A percentile compares a stretch with the other conserved stretches of the same genome.
These are phyloP conservation scores for Acanthosepion pharaonis DNA, from an alignment of 2,888 invertebrate genomes.

Conservation along the genomic window DNA sequence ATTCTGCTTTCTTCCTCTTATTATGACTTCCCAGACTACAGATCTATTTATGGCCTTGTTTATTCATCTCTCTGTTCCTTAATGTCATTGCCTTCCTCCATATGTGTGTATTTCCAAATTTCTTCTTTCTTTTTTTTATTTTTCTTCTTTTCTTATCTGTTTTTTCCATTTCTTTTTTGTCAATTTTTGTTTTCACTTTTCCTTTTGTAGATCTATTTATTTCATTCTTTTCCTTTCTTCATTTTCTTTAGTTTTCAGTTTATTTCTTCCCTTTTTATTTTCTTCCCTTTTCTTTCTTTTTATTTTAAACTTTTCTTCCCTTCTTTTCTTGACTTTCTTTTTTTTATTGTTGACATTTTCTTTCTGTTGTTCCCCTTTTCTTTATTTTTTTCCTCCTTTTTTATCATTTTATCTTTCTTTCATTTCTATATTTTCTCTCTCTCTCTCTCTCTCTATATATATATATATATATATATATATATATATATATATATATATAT, in stretches of 20 bases:
- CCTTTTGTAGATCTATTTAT: not conserved
- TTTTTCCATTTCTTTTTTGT: not conserved
- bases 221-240: not conserved
- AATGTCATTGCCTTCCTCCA: not conserved
- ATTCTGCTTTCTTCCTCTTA: not conserved
- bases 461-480: no score
- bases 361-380: no score
- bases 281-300: not conserved
- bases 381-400: no score
- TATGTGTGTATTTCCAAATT: not conserved
- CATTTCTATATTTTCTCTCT: no score
- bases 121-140: not conserved
- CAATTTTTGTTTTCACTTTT: not conserved
- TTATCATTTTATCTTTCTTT: no score
- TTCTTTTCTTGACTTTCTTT: not conserved
- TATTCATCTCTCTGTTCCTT: not conserved
- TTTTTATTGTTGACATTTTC: not conserved
- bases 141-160: not conserved
- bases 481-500: no score
- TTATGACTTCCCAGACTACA: not conserved
- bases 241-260: not conserved
- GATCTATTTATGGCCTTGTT: not conserved
- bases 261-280: not conserved
- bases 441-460: no score
- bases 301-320: no score